Percentiles rank a stretch among this genome's conserved stretches.
phyloP scores from a whole-genome alignment of 2,797 vertebrate genomes.

The Hylomyscus alleni region DNA sequence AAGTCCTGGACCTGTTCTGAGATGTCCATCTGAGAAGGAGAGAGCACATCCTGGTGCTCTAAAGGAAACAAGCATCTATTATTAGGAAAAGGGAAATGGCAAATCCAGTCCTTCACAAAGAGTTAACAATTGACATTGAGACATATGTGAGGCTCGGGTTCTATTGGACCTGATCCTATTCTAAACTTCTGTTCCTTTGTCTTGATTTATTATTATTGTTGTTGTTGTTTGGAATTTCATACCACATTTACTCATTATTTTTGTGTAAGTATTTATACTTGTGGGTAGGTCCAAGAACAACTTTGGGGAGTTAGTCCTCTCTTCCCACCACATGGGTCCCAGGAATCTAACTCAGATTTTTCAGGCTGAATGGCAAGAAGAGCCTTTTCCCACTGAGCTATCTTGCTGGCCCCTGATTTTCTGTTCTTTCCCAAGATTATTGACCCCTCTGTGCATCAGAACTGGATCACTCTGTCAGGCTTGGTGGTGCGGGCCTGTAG shows the following conservation, averaged over 20 bases:
- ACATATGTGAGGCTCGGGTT: not conserved
- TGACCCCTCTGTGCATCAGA: not conserved
- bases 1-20: not conserved
- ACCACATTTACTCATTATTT: not conserved
- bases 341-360: not conserved
- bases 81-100: not conserved
- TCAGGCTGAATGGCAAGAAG: not conserved
- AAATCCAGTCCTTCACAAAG: not conserved
- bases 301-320: not conserved
- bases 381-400: not conserved
- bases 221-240: not conserved
- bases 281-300: not conserved
- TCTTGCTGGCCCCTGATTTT: not conserved
- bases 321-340: not conserved
- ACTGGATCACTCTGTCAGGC: not conserved
- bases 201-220: not conserved
- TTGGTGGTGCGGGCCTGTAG: not conserved
- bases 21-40: not conserved
- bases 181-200: not conserved
- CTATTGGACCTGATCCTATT: no score
- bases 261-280: not conserved
- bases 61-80: not conserved
- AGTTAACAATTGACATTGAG: not conserved
- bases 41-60: not conserved
- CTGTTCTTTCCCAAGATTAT: not conserved